Evolutionary conservation across 1,140 invertebrate genomes (phyloP).

Genomic region (Tetragnatha versicolor): DNA sequence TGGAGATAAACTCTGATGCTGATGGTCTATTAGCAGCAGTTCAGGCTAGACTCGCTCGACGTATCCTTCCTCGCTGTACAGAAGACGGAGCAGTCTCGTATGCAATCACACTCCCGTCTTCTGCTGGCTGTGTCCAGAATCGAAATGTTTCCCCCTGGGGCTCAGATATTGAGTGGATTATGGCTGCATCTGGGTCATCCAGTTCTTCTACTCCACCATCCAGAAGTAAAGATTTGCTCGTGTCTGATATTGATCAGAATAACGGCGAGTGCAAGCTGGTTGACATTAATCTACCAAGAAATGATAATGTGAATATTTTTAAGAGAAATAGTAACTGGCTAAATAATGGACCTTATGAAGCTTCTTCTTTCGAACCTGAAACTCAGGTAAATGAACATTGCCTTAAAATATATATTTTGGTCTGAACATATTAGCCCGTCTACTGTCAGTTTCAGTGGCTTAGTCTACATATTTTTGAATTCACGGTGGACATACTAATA

Average conservation of each 20-base stretch:
- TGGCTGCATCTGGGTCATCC: slow-evolving; percentile 69
- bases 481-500: no score
- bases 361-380: background rate
- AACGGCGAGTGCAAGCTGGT: slow-evolving; percentile 37
- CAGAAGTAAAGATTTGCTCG: slow-evolving; percentile 31
- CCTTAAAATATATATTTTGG: background rate
- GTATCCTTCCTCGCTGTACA: slow-evolving; percentile 56
- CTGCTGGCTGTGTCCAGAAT: slow-evolving; percentile 60
- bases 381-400: slow-evolving; percentile 27
- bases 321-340: slow-evolving; percentile 41
- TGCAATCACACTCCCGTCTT: slow-evolving; percentile 63
- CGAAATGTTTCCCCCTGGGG: slow-evolving; percentile 61
- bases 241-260: slow-evolving; percentile 7
- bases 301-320: slow-evolving; percentile 14
- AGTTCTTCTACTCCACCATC: slow-evolving; percentile 55
- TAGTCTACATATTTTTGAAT: no score
- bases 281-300: slow-evolving; percentile 13
- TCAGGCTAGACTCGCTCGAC: slow-evolving; percentile 70
- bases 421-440: no score
- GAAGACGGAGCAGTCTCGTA: slow-evolving; percentile 58
- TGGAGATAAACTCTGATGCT: slow-evolving; percentile 62
- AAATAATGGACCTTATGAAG: slow-evolving; percentile 2
- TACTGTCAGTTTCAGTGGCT: no score
- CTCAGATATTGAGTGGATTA: slow-evolving; percentile 77
- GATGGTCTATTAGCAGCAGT: slow-evolving; percentile 64